Base-by-base conservation (phyloP, 2,888 invertebrate genomes). In the Microchrysa polita region DNA sequence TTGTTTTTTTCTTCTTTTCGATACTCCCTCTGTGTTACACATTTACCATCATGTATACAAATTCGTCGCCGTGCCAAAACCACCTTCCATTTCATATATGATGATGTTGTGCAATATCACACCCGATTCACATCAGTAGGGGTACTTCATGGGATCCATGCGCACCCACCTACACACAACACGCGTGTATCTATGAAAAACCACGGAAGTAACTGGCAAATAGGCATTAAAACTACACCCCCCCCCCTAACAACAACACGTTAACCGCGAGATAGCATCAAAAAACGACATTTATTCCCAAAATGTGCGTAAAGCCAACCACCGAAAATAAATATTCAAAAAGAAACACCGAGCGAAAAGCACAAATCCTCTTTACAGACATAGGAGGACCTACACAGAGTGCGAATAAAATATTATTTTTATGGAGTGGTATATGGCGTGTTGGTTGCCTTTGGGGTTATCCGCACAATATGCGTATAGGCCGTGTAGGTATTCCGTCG, bases 271-370 rank as follows among this genome's bases (percentile, higher is more conserved):
- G 48, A 48, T 48, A 48, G 5, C 48, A 48, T 48, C 48, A 48
- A n/a, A n/a, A n/a, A n/a, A n/a, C n/a, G n/a, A n/a, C n/a, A n/a
- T n/a, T 48, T 12, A 7, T 34, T 34, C 48, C 48, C 48, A 48
- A 48, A n/a, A 48, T 48, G 48, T 48, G 10, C 48, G 40, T 23
- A 23, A n/a, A 12, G 23, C 61, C n/a, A 12, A 16, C 61, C n/a
- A 34, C 40, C 40, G 16, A 61, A n/a, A 61, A 61, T 61, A 40
- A n/a, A n/a, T 61, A 27, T 61, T 61, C 61, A 61, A 40, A 23
- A 34, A 18, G n/a, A n/a, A n/a, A n/a, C n/a, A n/a, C n/a, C n/a
- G n/a, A n/a, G n/a, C n/a, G n/a, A n/a, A n/a, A 27, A 61, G 23
- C 20, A 2, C 27, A 34, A 34, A 34, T 34, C 27, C 27, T 59